These are phyloP conservation scores for Ethmia dodecea DNA, from an alignment of 2,888 invertebrate species.

Conservation along the genomic window DNA sequence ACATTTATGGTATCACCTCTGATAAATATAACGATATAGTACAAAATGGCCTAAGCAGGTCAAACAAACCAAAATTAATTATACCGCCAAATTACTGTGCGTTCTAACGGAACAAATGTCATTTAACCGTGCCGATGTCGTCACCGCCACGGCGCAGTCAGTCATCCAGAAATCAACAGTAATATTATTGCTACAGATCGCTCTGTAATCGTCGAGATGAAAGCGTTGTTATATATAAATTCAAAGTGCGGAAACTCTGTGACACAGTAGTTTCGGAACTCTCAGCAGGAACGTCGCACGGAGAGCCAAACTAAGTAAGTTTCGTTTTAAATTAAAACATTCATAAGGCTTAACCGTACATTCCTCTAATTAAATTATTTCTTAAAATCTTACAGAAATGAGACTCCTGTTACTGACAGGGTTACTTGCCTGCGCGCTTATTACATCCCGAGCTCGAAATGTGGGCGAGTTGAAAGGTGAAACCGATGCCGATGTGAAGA, in stretches of 20 bases:
- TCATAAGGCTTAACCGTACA: background rate
- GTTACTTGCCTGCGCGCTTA: conserved; percentile 43
- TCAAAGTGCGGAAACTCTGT: conserved; percentile 53
- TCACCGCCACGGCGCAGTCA: conserved; percentile 51
- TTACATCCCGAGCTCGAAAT: conserved; percentile 46
- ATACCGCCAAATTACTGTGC: conserved; percentile 21
- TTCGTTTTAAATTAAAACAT: conserved; percentile 14
- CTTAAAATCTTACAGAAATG: conserved; percentile 40
- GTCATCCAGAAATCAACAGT: conserved; percentile 71
- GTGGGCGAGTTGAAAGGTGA: conserved; percentile 41
- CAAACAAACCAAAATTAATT: conserved; percentile 24
- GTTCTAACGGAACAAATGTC: conserved; percentile 56
- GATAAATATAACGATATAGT: background rate
- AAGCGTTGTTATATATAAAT: conserved; percentile 72
- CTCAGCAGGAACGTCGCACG: conserved; percentile 38
- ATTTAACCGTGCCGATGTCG: conserved; percentile 62
- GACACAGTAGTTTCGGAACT: conserved; percentile 51
- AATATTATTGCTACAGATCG: conserved; percentile 66
- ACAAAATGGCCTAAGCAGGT: conserved; percentile 2
- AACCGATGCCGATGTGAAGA: conserved; percentile 26
- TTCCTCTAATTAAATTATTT: background rate
- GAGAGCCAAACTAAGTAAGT: conserved; percentile 33
- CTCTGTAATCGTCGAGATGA: conserved; percentile 67
- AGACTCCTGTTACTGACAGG: conserved; percentile 46
- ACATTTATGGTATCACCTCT: no score